Conservation (phyloP, 1,140 invertebrate species). For the Mya arenaria region DNA sequence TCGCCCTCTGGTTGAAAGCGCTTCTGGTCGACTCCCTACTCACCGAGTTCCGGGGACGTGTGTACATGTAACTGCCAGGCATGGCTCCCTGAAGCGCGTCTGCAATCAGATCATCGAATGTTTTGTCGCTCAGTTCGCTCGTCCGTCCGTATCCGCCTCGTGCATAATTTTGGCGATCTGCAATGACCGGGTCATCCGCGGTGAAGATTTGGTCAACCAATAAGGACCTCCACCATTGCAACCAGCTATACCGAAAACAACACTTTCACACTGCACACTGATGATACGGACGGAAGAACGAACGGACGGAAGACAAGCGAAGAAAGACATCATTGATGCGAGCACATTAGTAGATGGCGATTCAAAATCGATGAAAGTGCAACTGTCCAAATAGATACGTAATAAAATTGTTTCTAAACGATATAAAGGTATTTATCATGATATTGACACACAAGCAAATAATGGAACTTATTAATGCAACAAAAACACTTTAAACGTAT, state of each 20-base stretch:
- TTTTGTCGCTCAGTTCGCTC: conserved; percentile 31
- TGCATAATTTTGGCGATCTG: conserved; percentile 42
- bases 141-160: conserved; percentile 30
- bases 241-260: conserved; percentile 37
- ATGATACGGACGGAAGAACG: conserved; percentile 27
- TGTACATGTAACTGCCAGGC: conserved; percentile 54
- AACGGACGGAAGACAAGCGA: conserved; percentile 13
- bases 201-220: too few relatives aligned
- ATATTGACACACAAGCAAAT: too few relatives aligned
- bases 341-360: too few relatives aligned
- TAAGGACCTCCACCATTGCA: background rate
- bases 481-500: too few relatives aligned
- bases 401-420: too few relatives aligned
- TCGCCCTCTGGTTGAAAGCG: conserved; percentile 69
- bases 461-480: too few relatives aligned
- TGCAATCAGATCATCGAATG: conserved; percentile 62
- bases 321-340: too few relatives aligned
- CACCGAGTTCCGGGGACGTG: conserved; percentile 53
- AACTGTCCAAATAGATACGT: too few relatives aligned
- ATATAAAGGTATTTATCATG: too few relatives aligned
- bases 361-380: too few relatives aligned
- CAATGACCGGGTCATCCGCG: conserved; percentile 3
- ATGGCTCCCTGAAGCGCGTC: conserved; percentile 58
- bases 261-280: conserved; percentile 33
- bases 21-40: conserved; percentile 58